Evolutionary conservation across 2,113 vertebrate species (phyloP).

Genomic region (Hiodon tergisus): DNA sequence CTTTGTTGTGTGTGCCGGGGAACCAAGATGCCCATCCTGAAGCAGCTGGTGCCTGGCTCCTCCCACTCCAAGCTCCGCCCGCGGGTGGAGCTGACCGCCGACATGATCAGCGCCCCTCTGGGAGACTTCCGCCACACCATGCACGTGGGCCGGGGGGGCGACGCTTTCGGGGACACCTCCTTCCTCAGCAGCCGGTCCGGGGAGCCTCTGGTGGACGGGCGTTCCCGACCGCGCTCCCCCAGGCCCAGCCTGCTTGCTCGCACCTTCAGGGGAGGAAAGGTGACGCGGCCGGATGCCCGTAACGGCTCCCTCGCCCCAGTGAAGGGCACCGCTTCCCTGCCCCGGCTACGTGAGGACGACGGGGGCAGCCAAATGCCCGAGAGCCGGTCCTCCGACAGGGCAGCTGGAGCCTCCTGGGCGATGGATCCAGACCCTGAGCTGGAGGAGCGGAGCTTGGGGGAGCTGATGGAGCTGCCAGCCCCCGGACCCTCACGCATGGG

Average conservation of each 20-base stretch:
- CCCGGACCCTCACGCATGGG: conserved; percentile 55
- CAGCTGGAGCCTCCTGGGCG: conserved; percentile 43
- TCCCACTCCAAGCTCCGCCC: conserved; percentile 88
- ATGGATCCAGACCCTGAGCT: conserved; percentile 51
- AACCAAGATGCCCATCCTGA: conserved; percentile 84
- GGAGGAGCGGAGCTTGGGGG: conserved; percentile 80
- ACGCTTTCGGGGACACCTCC: conserved; percentile 95
- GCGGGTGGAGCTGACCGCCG: conserved; percentile 83
- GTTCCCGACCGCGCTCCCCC: conserved; percentile 54
- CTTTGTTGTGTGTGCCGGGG: neutral
- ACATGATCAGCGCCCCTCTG: conserved; percentile 96
- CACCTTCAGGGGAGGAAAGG: conserved; percentile 89
- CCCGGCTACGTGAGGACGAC: conserved; percentile 82
- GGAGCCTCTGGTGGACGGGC: conserved; percentile 58
- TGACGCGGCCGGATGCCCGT: conserved; percentile 77
- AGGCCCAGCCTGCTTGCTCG: conserved; percentile 83
- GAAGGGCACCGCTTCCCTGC: conserved; percentile 92
- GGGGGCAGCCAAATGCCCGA: conserved; percentile 62
- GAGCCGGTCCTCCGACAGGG: conserved; percentile 83
- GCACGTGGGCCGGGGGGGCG: conserved; percentile 91
- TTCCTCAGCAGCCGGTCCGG: conserved; percentile 86
- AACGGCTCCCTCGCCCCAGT: conserved; percentile 81
- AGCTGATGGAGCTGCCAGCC: conserved; percentile 79
- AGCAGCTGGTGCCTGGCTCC: conserved; percentile 84
- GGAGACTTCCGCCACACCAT: conserved; percentile 98